Evolutionary conservation across 1,140 invertebrate species (phyloP).

Genomic region (Elysia chlorotica): DNA sequence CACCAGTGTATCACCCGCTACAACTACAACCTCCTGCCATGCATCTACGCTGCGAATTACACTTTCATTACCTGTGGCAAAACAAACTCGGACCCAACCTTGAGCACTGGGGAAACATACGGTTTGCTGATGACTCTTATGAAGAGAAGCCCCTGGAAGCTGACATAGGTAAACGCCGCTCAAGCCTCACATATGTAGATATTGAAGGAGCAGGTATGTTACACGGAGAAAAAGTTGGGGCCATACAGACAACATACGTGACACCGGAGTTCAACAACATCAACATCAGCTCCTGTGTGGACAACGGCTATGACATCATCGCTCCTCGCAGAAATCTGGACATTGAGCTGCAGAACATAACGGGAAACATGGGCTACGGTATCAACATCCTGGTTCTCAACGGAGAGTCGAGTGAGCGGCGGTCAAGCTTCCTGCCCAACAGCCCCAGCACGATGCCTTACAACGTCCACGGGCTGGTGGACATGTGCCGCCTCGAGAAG

Average conservation of each 20-base stretch:
- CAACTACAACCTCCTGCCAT: slow-evolving; percentile 56
- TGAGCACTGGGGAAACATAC: slow-evolving; percentile 95
- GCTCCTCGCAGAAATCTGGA: slow-evolving; percentile 73
- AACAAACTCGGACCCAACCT: slow-evolving; percentile 72
- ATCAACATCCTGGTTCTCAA: slow-evolving; percentile 87
- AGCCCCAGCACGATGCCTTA: slow-evolving; percentile 82
- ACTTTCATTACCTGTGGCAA: slow-evolving; percentile 92
- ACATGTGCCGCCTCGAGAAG: slow-evolving; percentile 95
- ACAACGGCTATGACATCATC: slow-evolving; percentile 90
- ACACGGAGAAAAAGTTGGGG: slow-evolving; percentile 89
- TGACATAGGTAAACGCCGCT: slow-evolving; percentile 43
- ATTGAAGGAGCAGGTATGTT: slow-evolving; percentile 92
- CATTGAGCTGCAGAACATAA: slow-evolving; percentile 68
- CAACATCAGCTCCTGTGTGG: slow-evolving; percentile 82
- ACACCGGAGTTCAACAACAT: slow-evolving; percentile 83
- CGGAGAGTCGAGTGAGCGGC: slow-evolving; percentile 88
- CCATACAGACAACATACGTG: slow-evolving; percentile 83
- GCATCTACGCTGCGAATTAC: slow-evolving; percentile 74
- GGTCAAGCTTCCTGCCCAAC: slow-evolving; percentile 70
- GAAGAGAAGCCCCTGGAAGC: slow-evolving; percentile 69
- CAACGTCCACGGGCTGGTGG: slow-evolving; percentile 91
- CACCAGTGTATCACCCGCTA: slow-evolving; percentile 84
- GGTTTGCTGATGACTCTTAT: slow-evolving; percentile 87
- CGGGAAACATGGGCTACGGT: slow-evolving; percentile 86
- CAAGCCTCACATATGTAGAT: slow-evolving; percentile 78